Evolutionary conservation across 1,140 invertebrate species (phyloP).

Genomic region (Lasioglossum baleicum): DNA sequence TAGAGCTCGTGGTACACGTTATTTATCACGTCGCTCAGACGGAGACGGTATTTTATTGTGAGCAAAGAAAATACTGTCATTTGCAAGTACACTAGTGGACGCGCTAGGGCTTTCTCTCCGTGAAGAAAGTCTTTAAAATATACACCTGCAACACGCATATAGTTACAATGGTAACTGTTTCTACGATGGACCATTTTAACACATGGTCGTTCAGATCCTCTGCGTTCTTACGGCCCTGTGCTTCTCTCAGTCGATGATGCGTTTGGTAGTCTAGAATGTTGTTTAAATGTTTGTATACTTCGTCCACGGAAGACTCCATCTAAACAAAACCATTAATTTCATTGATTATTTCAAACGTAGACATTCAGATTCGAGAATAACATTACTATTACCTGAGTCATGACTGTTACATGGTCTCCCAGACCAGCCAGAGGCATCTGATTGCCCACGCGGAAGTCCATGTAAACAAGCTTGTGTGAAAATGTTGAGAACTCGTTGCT

Average conservation of each 20-base stretch:
- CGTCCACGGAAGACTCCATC: slow-evolving; percentile 95
- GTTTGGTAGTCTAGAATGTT: slow-evolving; percentile 96
- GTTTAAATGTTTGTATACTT: slow-evolving; percentile 93
- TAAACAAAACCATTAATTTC: slow-evolving; percentile 74
- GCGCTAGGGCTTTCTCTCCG: slow-evolving; percentile 87
- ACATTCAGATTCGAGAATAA: too few species aligned
- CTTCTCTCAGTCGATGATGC: slow-evolving; percentile 96
- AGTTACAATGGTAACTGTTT: slow-evolving; percentile 91
- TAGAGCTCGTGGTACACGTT: slow-evolving; percentile 5
- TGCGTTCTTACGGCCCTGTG: slow-evolving; percentile 95
- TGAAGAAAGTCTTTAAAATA: slow-evolving; percentile 96
- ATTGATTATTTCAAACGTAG: too few species aligned
- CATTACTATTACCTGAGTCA: slow-evolving; percentile 90
- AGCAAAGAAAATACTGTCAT: slow-evolving; percentile 18
- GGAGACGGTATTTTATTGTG: slow-evolving; percentile 26
- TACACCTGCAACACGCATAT: slow-evolving; percentile 95
- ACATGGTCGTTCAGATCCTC: slow-evolving; percentile 97
- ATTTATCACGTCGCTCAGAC: slow-evolving; percentile 9
- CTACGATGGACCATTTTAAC: slow-evolving; percentile 94
- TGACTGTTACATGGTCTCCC: slow-evolving; percentile 93
- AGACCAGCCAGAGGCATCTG: slow-evolving; percentile 92
- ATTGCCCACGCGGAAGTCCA: slow-evolving; percentile 98
- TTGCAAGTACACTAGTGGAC: slow-evolving; percentile 47
- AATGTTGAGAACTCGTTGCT: slow-evolving; percentile 99
- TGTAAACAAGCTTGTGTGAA: slow-evolving; percentile 99